Conservation (phyloP, 2,797 vertebrate genomes). For the Anguilla marmorata region DNA sequence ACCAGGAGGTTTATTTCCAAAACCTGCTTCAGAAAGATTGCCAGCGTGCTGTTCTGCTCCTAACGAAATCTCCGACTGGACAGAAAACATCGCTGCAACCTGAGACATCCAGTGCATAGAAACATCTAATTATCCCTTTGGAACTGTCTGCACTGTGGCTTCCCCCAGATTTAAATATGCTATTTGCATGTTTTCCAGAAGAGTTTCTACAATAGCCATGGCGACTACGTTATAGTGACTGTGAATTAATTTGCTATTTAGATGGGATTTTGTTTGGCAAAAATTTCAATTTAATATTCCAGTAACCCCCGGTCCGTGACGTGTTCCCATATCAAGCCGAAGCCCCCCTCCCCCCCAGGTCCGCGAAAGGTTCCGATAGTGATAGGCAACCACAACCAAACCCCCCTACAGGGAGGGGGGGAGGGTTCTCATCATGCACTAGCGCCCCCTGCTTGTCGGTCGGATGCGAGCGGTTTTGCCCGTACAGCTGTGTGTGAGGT, state of each 20-base stretch:
- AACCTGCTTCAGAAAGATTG: neutral
- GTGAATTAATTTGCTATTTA: neutral
- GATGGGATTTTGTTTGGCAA: neutral
- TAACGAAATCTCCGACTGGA: neutral
- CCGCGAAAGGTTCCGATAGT: too few species aligned
- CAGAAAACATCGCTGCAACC: neutral
- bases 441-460: too few species aligned
- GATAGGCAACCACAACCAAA: too few species aligned
- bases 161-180: neutral
- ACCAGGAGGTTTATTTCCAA: neutral
- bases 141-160: neutral
- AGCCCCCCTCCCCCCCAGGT: too few species aligned
- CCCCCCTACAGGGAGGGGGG: too few species aligned
- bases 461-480: too few species aligned
- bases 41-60: conserved; percentile 5
- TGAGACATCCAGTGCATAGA: neutral
- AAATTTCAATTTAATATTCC: neutral
- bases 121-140: neutral
- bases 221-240: neutral
- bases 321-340: too few species aligned
- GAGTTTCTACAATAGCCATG: neutral
- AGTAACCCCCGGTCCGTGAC: too few species aligned
- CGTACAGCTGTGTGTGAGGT: too few species aligned
- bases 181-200: neutral
- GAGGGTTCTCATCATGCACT: too few species aligned